Percentiles rank a stretch among this genome's conserved stretches.
Conservation (phyloP, 2,797 vertebrate genomes). For the Lycodopsis pacificus region DNA sequence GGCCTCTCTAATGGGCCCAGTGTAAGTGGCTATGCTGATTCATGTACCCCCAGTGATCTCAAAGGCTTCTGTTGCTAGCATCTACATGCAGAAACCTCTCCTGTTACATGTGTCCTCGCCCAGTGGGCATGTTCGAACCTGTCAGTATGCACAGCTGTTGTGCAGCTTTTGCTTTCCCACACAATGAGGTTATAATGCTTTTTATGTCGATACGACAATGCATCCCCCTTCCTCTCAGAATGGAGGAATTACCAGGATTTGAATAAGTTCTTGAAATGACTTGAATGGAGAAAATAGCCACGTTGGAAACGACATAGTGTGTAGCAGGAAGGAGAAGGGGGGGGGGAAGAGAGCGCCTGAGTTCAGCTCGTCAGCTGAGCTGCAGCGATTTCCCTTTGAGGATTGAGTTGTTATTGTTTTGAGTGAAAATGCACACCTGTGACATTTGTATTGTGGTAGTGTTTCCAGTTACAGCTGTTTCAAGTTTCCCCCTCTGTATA, state of each 20-base stretch:
- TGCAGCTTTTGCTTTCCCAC: neutral
- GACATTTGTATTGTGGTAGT: conserved; percentile 59
- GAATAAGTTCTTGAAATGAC: conserved; percentile 17
- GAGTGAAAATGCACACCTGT: conserved; percentile 69
- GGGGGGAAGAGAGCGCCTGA: neutral
- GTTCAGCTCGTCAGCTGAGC: conserved; percentile 35
- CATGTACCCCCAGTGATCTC: conserved; percentile 59
- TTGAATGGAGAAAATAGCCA: neutral
- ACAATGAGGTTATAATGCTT: neutral
- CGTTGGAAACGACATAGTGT: conserved; percentile 1
- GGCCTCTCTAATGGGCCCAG: conserved; percentile 62
- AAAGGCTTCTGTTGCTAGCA: conserved; percentile 59
- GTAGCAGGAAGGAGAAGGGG: conserved; percentile 4
- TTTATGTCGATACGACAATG: neutral
- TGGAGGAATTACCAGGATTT: conserved; percentile 19
- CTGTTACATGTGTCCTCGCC: conserved; percentile 50
- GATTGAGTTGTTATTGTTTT: conserved; percentile 60
- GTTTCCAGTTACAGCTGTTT: conserved; percentile 64
- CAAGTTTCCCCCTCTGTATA: conserved; percentile 33
- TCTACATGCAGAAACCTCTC: conserved; percentile 42
- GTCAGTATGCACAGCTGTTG: neutral
- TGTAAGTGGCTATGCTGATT: conserved; percentile 72
- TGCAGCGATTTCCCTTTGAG: conserved; percentile 39
- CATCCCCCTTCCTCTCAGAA: neutral
- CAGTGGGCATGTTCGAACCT: conserved; percentile 11